Evolutionary conservation across 2,113 vertebrate genomes (phyloP).

Genomic region (Zosterops borbonicus): DNA sequence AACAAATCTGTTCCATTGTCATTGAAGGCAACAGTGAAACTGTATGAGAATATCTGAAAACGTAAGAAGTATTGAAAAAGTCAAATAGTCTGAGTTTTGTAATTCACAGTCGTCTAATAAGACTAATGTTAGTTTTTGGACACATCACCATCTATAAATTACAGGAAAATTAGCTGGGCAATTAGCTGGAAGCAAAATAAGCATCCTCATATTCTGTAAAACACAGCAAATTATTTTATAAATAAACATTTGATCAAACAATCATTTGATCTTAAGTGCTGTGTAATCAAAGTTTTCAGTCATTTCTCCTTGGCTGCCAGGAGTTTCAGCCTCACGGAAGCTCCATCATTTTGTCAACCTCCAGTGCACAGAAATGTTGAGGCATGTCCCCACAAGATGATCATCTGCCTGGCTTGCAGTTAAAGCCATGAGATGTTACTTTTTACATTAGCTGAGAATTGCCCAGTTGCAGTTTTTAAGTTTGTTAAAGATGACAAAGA

Average conservation of each 20-base stretch:
- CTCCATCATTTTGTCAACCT: slow-evolving; percentile 41
- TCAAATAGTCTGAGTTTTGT: neutral
- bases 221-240: slow-evolving; percentile 6
- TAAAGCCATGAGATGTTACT: slow-evolving; percentile 51
- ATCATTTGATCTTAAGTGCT: slow-evolving; percentile 22
- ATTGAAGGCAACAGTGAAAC: neutral
- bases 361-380: slow-evolving; percentile 37
- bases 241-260: slow-evolving; percentile 30
- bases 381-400: slow-evolving; percentile 57
- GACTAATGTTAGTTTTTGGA: neutral
- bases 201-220: slow-evolving; percentile 7
- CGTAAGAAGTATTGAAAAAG: neutral
- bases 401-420: slow-evolving; percentile 45
- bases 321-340: slow-evolving; percentile 4
- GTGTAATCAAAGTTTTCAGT: slow-evolving; percentile 43
- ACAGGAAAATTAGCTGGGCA: slow-evolving; percentile 19
- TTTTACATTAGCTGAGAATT: slow-evolving; percentile 53
- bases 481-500: slow-evolving; percentile 56
- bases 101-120: neutral
- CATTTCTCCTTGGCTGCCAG: slow-evolving; percentile 29
- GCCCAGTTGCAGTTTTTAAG: slow-evolving; percentile 60
- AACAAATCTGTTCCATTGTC: neutral
- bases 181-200: slow-evolving; percentile 45
- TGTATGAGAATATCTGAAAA: neutral
- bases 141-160: neutral